Evolutionary conservation across 2,797 vertebrate species (phyloP).

Genomic region (Hapalemur alaotrensis): DNA sequence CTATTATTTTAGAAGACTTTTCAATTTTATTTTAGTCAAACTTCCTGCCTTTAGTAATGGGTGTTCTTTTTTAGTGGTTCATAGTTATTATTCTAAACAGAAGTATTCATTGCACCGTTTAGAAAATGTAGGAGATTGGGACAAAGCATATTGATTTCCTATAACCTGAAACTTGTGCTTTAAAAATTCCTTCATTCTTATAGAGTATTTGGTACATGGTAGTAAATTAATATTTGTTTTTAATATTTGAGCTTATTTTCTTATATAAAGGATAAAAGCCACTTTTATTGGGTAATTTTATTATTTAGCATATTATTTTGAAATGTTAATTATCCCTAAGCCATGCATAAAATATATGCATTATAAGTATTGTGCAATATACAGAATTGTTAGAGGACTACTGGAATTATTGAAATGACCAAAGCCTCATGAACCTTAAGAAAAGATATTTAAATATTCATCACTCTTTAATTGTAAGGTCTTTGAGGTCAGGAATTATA

Average conservation of each 20-base stretch:
- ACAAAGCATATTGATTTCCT: constrained; percentile 17
- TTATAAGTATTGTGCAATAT: neutral
- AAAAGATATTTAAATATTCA: neutral
- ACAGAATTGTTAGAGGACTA: neutral
- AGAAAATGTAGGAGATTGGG: neutral
- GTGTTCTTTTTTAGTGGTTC: neutral
- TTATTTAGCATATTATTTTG: neutral
- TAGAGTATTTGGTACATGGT: neutral
- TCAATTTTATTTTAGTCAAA: neutral
- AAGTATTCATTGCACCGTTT: neutral
- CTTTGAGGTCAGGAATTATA: neutral
- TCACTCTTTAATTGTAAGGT: neutral
- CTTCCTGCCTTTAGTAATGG: neutral
- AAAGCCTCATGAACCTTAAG: neutral
- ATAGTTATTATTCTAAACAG: neutral
- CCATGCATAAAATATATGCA: neutral
- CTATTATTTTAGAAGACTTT: neutral
- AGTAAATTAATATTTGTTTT: neutral
- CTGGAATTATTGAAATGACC: neutral
- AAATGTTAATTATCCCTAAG: neutral
- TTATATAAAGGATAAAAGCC: neutral
- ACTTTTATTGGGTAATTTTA: neutral
- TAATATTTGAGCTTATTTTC: neutral
- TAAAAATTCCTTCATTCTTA: neutral
- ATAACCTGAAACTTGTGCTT: neutral